Conservation (phyloP, 2,888 invertebrate species). For the Lithophane semibrunnea region DNA sequence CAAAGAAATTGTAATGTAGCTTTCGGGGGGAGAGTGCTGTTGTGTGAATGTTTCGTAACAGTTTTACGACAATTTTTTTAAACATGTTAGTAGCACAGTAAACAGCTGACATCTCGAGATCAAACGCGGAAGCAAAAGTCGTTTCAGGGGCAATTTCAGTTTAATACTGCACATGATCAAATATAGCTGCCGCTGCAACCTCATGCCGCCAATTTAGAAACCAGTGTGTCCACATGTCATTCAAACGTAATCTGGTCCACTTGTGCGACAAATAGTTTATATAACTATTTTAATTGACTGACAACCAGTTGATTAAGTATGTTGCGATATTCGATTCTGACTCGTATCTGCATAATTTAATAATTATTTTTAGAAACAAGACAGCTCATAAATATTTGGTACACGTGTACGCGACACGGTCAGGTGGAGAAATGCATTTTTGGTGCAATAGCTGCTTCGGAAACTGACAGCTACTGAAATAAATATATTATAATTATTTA, state of each 20-base stretch:
- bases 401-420: conserved; percentile 43
- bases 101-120: conserved; percentile 26
- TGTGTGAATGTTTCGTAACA: conserved; percentile 16
- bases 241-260: conserved; percentile 38
- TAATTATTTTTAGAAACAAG: conserved; percentile 61
- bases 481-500: conserved; percentile 1
- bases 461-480: conserved; percentile 1
- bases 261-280: conserved; percentile 56
- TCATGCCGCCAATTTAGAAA: conserved; percentile 19
- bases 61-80: conserved; percentile 2
- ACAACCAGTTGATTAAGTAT: conserved; percentile 56
- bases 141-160: conserved; percentile 12
- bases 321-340: conserved; percentile 38
- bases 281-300: conserved; percentile 64
- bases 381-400: conserved; percentile 59
- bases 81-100: conserved; percentile 6
- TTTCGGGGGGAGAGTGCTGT: conserved; percentile 1
- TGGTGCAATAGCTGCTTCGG: conserved; percentile 12
- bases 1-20: conserved; percentile 30
- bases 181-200: conserved; percentile 3
- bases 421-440: conserved; percentile 46
- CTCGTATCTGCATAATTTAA: conserved; percentile 56
- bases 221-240: conserved; percentile 36
- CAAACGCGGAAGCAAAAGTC: conserved; percentile 23
- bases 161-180: conserved; percentile 14